phyloP scores from a whole-genome alignment of 2,113 vertebrate genomes.

The Archilochus colubris region DNA sequence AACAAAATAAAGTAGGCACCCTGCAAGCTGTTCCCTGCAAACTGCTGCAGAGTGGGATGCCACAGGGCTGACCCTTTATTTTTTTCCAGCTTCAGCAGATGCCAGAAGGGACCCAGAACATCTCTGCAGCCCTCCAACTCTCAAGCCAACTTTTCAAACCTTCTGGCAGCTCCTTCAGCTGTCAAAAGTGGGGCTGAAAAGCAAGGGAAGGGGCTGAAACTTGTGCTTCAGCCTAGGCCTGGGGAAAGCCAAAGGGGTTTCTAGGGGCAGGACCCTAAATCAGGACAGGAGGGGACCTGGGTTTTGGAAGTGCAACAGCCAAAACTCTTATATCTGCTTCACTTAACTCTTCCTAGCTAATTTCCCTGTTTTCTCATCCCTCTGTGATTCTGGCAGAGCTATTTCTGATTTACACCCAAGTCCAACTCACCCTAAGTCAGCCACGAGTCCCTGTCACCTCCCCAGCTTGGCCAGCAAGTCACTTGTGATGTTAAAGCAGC shows the following conservation, averaged over 20 bases:
- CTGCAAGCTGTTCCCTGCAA: background rate
- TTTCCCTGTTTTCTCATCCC: background rate
- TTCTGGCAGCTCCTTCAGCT: background rate
- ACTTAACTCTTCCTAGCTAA: rapidly evolving
- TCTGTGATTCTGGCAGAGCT: background rate
- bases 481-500: background rate
- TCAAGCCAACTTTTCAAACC: background rate
- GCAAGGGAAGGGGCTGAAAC: rapidly evolving
- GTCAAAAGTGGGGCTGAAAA: rapidly evolving
- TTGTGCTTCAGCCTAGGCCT: background rate
- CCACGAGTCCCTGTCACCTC: background rate
- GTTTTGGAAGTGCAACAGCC: background rate
- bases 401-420: background rate
- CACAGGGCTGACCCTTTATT: background rate
- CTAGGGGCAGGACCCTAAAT: background rate
- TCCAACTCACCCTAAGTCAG: rapidly evolving
- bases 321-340: rapidly evolving
- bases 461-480: background rate
- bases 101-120: background rate
- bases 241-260: rapidly evolving
- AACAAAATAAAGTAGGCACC: too few species aligned
- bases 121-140: background rate
- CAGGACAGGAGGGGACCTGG: background rate
- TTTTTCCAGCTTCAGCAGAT: background rate
- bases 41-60: rapidly evolving